Conservation (phyloP, 2,113 vertebrate species). For the Ciconia boyciana region DNA sequence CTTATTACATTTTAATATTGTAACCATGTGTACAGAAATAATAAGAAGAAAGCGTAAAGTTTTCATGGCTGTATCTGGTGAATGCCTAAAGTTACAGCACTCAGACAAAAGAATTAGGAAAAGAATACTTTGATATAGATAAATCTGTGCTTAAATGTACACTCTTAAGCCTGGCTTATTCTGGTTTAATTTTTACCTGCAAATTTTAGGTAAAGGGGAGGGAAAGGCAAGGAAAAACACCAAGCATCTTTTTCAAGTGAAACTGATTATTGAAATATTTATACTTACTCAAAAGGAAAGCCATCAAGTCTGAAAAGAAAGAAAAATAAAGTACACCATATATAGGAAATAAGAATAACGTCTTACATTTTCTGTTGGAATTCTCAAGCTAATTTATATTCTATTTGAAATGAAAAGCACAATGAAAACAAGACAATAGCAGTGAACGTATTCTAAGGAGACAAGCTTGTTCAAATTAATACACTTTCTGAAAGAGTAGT, state of each 20-base stretch:
- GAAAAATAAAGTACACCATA: slow-evolving; percentile 58
- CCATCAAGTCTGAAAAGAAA: slow-evolving; percentile 88
- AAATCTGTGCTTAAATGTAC: background rate
- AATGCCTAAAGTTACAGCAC: background rate
- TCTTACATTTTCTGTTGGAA: background rate
- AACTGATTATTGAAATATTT: slow-evolving; percentile 14
- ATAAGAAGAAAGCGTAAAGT: background rate
- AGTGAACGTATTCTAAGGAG: background rate
- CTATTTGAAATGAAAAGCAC: slow-evolving; percentile 19
- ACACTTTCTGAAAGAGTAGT: background rate
- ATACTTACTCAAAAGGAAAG: slow-evolving; percentile 94
- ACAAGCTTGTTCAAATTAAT: background rate
- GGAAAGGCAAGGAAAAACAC: background rate
- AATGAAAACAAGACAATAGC: background rate
- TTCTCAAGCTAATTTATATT: background rate
- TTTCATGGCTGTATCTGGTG: background rate
- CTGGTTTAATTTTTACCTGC: background rate
- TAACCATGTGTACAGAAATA: background rate
- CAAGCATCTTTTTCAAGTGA: background rate
- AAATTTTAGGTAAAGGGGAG: background rate
- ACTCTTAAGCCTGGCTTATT: background rate
- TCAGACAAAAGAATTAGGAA: background rate
- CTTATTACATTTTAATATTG: background rate
- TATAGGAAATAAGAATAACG: background rate
- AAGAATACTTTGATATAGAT: background rate